Percentiles rank a stretch among this genome's conserved stretches.
Conservation (phyloP, 1,140 invertebrate species). For the Anadara kagoshimensis region DNA sequence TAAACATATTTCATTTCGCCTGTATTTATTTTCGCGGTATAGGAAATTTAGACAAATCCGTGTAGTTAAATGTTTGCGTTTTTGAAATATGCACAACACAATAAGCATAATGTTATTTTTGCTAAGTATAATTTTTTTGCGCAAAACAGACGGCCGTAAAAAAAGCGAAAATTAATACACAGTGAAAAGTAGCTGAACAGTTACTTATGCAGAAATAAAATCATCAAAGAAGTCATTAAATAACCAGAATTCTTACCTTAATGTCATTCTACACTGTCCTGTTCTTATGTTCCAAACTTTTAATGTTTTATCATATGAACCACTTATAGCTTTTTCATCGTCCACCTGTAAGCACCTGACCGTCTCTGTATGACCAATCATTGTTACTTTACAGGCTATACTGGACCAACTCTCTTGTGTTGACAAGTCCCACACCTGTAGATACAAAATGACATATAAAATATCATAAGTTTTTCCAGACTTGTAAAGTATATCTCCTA, state of each 20-base stretch:
- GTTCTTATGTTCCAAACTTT: slow-evolving; percentile 76
- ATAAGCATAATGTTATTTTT: no score
- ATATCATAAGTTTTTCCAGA: neutral
- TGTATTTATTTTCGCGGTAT: no score
- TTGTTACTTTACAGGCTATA: slow-evolving; percentile 78
- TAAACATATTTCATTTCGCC: no score
- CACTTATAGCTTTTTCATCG: slow-evolving; percentile 75
- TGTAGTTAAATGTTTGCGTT: no score
- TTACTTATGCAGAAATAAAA: neutral
- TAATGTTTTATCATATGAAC: slow-evolving; percentile 76
- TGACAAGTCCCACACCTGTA: slow-evolving; percentile 77
- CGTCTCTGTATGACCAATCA: slow-evolving; percentile 76
- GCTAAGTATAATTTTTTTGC: no score
- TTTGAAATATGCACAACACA: no score
- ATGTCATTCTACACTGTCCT: slow-evolving; percentile 73
- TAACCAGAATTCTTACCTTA: slow-evolving; percentile 66
- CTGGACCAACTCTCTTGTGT: slow-evolving; percentile 76
- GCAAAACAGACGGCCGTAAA: no score
- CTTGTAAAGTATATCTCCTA: no score
- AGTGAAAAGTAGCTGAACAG: no score
- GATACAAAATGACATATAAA: slow-evolving; percentile 1
- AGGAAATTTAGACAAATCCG: no score
- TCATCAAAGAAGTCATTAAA: neutral
- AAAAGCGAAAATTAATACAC: no score
- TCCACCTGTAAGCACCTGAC: slow-evolving; percentile 77